Conservation (phyloP, 2,113 vertebrate genomes). For the Melanocharis versteri region DNA sequence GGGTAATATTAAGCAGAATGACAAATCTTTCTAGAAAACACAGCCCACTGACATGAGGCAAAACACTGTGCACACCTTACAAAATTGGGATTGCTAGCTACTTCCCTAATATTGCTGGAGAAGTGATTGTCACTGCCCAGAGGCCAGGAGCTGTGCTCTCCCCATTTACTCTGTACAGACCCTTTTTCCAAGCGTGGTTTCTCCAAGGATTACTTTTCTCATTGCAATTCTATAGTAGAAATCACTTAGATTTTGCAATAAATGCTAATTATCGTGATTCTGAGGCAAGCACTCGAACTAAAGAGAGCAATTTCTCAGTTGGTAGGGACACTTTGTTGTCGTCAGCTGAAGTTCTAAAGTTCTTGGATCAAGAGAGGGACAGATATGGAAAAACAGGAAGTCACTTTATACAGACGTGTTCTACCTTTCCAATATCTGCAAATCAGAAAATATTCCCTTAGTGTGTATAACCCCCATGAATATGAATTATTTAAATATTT, state of each 20-base stretch:
- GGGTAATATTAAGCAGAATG: neutral
- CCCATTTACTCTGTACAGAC: fast-evolving
- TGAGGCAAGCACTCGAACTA: neutral
- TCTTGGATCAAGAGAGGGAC: neutral
- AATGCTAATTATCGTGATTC: neutral
- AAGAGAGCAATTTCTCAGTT: neutral
- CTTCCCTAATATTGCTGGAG: neutral
- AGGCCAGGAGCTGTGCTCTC: neutral
- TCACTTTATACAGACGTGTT: neutral
- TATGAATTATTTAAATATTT: neutral
- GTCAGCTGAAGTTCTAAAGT: neutral
- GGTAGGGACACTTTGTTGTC: too few species aligned
- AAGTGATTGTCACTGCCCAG: neutral
- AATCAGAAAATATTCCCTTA: neutral
- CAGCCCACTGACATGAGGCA: neutral
- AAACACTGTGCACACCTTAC: neutral
- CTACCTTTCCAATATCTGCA: neutral
- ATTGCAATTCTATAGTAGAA: neutral
- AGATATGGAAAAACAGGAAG: neutral
- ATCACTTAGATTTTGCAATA: neutral
- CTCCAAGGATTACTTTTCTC: neutral
- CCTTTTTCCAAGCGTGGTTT: neutral
- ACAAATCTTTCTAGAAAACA: neutral
- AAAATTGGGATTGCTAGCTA: neutral
- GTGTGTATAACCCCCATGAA: neutral